phyloP scores from a whole-genome alignment of 64 coral and sea anemone species.

The Montipora sp. region DNA sequence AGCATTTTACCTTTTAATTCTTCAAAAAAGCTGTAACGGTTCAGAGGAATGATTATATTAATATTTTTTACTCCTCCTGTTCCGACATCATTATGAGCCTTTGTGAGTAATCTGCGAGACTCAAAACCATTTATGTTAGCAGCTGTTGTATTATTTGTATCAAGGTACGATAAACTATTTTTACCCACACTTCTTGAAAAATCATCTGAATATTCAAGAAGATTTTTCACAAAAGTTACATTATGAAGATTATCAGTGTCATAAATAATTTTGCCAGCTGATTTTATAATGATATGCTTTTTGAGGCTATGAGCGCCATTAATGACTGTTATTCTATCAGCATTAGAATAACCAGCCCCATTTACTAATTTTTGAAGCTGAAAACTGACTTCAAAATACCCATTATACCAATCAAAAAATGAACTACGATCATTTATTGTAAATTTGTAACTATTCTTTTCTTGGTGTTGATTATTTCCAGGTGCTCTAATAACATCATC shows the following conservation, averaged over 20 bases:
- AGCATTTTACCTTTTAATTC: too few species aligned
- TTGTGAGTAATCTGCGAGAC: not conserved
- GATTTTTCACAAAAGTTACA: not conserved
- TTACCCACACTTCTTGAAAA: not conserved
- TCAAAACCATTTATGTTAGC: not conserved
- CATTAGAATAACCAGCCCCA: not conserved
- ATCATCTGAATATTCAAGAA: not conserved
- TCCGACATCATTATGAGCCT: not conserved
- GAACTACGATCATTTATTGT: too few species aligned
- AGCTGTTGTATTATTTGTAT: not conserved
- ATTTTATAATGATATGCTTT: not conserved
- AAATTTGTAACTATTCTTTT: not conserved
- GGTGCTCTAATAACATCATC: not conserved
- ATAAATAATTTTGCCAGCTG: not conserved
- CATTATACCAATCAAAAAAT: not conserved
- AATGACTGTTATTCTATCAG: not conserved
- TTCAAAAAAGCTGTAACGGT: too few species aligned
- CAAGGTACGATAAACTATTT: too few species aligned
- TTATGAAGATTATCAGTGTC: not conserved
- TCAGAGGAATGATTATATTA: too few species aligned
- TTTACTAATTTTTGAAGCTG: not conserved
- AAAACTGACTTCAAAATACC: not conserved
- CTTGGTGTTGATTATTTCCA: too few species aligned
- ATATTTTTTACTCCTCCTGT: too few species aligned
- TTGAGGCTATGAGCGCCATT: not conserved